phyloP scores from a whole-genome alignment of 2,888 invertebrate genomes.

The Melieria picta region DNA sequence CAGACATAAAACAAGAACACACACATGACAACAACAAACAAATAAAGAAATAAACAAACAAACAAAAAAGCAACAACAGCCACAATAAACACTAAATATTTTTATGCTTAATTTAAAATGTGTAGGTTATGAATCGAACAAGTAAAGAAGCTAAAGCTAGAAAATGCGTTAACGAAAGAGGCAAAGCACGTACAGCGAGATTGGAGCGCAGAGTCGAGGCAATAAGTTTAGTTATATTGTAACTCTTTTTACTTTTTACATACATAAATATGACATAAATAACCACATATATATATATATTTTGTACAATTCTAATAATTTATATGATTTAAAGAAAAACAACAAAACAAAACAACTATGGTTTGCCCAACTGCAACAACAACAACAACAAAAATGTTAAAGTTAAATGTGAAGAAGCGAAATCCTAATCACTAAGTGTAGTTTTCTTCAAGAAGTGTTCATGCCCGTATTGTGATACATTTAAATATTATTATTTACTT shows the following conservation, averaged over 20 bases:
- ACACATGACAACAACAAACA: slow-evolving; percentile 35
- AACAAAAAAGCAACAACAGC: slow-evolving; percentile 9
- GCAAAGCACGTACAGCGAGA: too few relatives aligned
- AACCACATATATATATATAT: background rate
- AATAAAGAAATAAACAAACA: background rate
- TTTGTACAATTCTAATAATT: too few relatives aligned
- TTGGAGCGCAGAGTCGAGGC: too few relatives aligned
- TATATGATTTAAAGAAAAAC: too few relatives aligned
- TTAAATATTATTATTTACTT: slow-evolving; percentile 9
- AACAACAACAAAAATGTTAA: too few relatives aligned
- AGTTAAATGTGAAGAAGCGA: too few relatives aligned
- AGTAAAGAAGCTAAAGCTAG: too few relatives aligned
- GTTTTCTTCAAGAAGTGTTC: slow-evolving; percentile 24
- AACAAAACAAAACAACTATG: too few relatives aligned
- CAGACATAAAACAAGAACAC: slow-evolving; percentile 21
- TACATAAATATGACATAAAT: background rate
- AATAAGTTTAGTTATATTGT: background rate
- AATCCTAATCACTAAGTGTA: background rate
- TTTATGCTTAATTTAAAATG: background rate
- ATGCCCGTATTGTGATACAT: slow-evolving; percentile 32
- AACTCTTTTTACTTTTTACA: background rate
- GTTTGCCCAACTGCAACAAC: too few relatives aligned
- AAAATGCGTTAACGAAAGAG: too few relatives aligned
- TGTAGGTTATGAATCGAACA: background rate
- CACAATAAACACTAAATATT: background rate